A percentile compares a stretch with the other conserved stretches of the same genome.
Conservation (phyloP, 2,888 invertebrate genomes). For the Cryptophagus acutangulus region DNA sequence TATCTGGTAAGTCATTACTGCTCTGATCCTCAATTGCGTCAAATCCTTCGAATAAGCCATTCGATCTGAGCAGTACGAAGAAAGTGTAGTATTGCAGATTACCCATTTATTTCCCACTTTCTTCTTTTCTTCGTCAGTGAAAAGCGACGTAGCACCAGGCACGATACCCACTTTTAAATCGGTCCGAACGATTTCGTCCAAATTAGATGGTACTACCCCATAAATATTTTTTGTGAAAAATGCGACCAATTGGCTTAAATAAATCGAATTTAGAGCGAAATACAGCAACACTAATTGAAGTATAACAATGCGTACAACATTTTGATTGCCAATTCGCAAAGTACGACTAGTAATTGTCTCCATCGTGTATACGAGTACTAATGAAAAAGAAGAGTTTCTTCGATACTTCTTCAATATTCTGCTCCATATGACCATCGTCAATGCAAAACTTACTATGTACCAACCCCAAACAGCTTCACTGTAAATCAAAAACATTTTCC, state of each 20-base stretch:
- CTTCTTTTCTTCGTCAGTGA: not conserved
- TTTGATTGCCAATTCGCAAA: not conserved
- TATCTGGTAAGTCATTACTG: not conserved
- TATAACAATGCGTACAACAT: not conserved
- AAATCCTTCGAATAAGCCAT: not conserved
- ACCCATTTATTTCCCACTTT: not conserved
- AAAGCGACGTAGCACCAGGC: not conserved
- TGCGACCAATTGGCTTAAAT: not conserved
- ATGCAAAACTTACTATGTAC: not conserved
- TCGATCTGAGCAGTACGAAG: not conserved
- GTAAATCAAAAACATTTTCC: not conserved
- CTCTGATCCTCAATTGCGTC: not conserved
- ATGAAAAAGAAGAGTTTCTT: not conserved
- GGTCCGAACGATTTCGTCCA: not conserved
- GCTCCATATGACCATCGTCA: not conserved
- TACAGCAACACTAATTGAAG: not conserved
- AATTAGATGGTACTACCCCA: not conserved
- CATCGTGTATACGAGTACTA: not conserved
- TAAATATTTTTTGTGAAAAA: conserved; percentile 1
- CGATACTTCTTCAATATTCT: not conserved
- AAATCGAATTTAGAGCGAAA: not conserved
- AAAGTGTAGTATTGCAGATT: not conserved
- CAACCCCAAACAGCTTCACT: not conserved
- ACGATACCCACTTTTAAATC: not conserved
- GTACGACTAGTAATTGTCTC: not conserved